A percentile compares a stretch with the other conserved stretches of the same genome.
Conservation (phyloP, 2,888 invertebrate genomes). For the Drosophila anceps region DNA sequence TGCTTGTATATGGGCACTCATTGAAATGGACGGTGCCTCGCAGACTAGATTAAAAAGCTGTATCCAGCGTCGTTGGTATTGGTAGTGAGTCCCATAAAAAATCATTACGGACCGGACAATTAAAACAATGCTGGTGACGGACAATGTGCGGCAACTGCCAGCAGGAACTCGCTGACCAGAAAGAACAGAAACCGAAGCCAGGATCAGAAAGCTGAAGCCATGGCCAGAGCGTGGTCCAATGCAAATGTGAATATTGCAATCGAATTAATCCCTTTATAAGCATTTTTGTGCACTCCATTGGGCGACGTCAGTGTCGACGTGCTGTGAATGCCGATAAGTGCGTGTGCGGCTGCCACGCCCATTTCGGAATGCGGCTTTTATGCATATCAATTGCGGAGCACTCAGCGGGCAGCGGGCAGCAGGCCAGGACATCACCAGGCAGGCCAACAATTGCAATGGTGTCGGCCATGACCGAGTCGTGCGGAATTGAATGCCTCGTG, state of each 20-base stretch:
- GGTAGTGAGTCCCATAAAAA: conserved; percentile 49
- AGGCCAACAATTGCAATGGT: conserved; percentile 28
- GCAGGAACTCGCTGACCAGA: conserved; percentile 19
- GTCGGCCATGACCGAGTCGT: conserved; percentile 53
- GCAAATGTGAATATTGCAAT: conserved; percentile 70
- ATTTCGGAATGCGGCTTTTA: conserved; percentile 43
- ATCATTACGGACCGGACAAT: conserved; percentile 62
- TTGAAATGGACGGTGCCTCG: conserved; percentile 8
- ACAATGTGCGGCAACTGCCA: conserved; percentile 35
- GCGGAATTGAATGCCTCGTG: conserved; percentile 18
- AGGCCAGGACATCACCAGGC: conserved; percentile 14
- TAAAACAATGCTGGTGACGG: conserved; percentile 63
- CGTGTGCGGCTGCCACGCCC: conserved; percentile 64
- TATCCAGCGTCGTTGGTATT: conserved; percentile 16
- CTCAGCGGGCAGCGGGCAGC: conserved; percentile 10
- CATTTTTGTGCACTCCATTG: conserved; percentile 74
- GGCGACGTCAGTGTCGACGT: conserved; percentile 62
- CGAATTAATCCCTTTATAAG: conserved; percentile 81
- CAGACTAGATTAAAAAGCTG: conserved; percentile 53
- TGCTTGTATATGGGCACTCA: conserved; percentile 2
- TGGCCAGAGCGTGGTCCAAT: conserved; percentile 14
- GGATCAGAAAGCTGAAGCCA: conserved; percentile 2
- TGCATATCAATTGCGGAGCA: conserved; percentile 51
- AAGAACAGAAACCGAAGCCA: conserved; percentile 4
- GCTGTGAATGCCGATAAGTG: conserved; percentile 76